A percentile compares a stretch with the other conserved stretches of the same genome.
These are phyloP conservation scores for Cyphomyrmex costatus DNA, from an alignment of 1,140 invertebrate species.

Conservation along the genomic window DNA sequence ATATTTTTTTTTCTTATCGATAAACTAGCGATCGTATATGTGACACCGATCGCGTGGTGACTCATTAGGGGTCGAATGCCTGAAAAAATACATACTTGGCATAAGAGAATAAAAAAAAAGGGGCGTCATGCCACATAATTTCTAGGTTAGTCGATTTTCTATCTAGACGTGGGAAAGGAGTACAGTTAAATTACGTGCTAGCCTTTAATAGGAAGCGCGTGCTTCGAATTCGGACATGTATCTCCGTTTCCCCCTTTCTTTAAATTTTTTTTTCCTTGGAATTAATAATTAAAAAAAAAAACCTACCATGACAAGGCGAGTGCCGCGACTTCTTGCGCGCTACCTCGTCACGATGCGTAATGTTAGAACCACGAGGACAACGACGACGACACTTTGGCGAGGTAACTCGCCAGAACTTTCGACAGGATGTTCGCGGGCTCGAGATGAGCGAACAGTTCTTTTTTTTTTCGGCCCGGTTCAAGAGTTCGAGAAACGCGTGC, in stretches of 20 bases:
- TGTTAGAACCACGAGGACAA: neutral
- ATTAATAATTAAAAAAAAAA: conserved; percentile 13
- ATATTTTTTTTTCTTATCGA: neutral
- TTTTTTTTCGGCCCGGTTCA: conserved; percentile 17
- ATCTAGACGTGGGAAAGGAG: neutral
- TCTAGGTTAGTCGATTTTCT: conserved; percentile 61
- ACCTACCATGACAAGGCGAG: conserved; percentile 65
- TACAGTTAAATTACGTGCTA: conserved; percentile 10
- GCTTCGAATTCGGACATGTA: neutral
- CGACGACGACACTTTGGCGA: too few relatives aligned
- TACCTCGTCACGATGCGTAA: conserved; percentile 16
- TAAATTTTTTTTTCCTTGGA: neutral
- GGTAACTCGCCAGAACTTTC: neutral
- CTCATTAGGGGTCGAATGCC: neutral
- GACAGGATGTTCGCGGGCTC: conserved; percentile 49
- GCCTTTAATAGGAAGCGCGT: conserved; percentile 30
- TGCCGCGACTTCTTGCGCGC: neutral
- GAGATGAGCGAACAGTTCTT: conserved; percentile 37
- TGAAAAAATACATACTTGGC: neutral
- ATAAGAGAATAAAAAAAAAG: conserved; percentile 37
- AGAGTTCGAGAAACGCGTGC: conserved; percentile 37
- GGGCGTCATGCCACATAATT: neutral
- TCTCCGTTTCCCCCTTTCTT: neutral
- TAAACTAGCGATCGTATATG: neutral
- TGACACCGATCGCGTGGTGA: neutral